Evolutionary conservation across 2,113 vertebrate species (phyloP).

Genomic region (Ardeotis arabs): DNA sequence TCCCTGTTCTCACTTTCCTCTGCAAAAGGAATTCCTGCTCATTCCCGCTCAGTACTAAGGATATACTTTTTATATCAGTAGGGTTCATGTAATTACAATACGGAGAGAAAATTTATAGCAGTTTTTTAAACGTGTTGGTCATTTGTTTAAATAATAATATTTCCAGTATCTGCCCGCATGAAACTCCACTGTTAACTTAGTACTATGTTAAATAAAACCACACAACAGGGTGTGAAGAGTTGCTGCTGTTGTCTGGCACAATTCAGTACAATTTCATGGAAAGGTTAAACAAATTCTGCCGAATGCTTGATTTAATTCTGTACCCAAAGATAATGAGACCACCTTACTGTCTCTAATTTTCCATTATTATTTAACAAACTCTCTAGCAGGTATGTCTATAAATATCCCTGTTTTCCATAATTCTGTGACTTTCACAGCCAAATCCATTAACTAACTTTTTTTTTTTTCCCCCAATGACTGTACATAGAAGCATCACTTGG

Average conservation of each 20-base stretch:
- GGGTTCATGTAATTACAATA: too few relatives aligned
- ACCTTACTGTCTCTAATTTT: slow-evolving; percentile 42
- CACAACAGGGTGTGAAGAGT: not conserved
- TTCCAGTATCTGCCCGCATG: too few relatives aligned
- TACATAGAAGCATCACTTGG: not conserved
- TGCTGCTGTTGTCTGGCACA: not conserved
- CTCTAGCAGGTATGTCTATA: not conserved
- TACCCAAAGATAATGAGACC: slow-evolving; percentile 30
- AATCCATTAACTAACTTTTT: slow-evolving; percentile 3
- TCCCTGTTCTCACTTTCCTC: too few relatives aligned
- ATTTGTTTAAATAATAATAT: too few relatives aligned
- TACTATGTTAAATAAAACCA: too few relatives aligned
- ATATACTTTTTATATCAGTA: too few relatives aligned
- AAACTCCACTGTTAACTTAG: too few relatives aligned
- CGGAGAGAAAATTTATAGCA: too few relatives aligned
- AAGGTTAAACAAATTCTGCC: slow-evolving; percentile 51
- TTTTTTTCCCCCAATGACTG: not conserved
- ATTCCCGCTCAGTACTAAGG: too few relatives aligned
- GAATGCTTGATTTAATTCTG: slow-evolving; percentile 36
- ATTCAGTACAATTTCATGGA: slow-evolving; percentile 28
- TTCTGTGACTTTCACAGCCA: slow-evolving; percentile 25
- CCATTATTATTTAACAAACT: slow-evolving; percentile 47
- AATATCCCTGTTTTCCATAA: slow-evolving; percentile 31
- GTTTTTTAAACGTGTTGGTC: too few relatives aligned
- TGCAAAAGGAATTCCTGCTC: too few relatives aligned